Evolutionary conservation across 2,888 invertebrate genomes (phyloP).

Genomic region (Rambutsinella grinnellia): DNA sequence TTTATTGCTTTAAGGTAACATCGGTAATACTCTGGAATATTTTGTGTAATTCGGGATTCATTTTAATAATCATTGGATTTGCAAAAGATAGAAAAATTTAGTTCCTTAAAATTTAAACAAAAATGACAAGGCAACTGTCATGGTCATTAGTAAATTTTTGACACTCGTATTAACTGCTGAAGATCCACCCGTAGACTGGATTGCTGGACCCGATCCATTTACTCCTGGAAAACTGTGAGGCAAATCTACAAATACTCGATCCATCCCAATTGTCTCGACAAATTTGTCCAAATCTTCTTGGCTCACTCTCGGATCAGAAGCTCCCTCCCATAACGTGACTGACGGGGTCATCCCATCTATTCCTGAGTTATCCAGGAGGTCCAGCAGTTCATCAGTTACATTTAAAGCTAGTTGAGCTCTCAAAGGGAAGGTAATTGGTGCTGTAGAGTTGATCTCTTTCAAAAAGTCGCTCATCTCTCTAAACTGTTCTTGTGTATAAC

Average conservation of each 20-base stretch:
- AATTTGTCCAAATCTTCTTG: constrained; percentile 4
- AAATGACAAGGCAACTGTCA: too few species aligned
- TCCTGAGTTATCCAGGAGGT: constrained; percentile 19
- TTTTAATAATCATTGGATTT: too few species aligned
- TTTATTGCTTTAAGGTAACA: too few species aligned
- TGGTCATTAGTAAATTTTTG: too few species aligned
- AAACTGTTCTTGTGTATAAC: constrained; percentile 18
- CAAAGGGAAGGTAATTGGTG: constrained; percentile 38
- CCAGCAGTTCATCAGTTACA: constrained; percentile 15
- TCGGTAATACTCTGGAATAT: too few species aligned
- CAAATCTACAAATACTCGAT: constrained; percentile 38
- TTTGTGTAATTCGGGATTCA: too few species aligned
- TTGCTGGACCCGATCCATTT: too few species aligned
- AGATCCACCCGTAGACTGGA: too few species aligned
- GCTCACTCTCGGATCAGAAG: constrained; percentile 4
- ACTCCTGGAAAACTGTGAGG: too few species aligned
- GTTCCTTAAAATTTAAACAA: too few species aligned
- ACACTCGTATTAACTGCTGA: too few species aligned
- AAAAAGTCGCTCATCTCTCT: constrained; percentile 21
- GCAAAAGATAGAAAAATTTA: too few species aligned
- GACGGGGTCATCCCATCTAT: constrained; percentile 30
- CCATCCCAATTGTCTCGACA: not conserved
- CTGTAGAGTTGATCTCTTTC: not conserved
- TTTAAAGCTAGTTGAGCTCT: constrained; percentile 29
- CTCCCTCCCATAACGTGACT: constrained; percentile 33